These are phyloP conservation scores for Lepidurus arcticus DNA, from an alignment of 1,140 invertebrate genomes.

Conservation along the genomic window DNA sequence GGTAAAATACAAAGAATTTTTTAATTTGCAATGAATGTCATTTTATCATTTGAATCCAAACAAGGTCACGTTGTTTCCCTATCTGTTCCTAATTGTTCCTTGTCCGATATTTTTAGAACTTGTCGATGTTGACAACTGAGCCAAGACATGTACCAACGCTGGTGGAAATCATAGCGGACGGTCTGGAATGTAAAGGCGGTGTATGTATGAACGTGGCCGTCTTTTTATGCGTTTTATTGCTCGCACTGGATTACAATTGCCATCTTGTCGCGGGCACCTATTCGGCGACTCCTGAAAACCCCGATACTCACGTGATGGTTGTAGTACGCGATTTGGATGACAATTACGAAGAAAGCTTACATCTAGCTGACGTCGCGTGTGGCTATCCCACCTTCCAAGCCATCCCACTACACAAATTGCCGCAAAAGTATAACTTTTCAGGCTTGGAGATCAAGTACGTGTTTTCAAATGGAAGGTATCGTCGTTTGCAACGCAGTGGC, in stretches of 20 bases:
- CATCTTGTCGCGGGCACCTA: background rate
- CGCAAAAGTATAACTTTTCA: background rate
- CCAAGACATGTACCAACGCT: background rate
- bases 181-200: background rate
- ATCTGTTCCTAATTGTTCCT: background rate
- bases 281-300: slow-evolving; percentile 1
- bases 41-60: background rate
- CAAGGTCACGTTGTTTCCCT: background rate
- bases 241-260: slow-evolving; percentile 6
- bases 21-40: background rate
- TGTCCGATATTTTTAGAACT: background rate
- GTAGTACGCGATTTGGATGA: slow-evolving; percentile 11
- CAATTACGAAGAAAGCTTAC: slow-evolving; percentile 4
- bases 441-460: background rate
- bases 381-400: slow-evolving; percentile 13
- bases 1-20: background rate
- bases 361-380: background rate
- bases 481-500: background rate
- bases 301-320: slow-evolving; percentile 1
- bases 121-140: background rate
- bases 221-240: background rate
- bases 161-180: background rate
- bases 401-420: background rate
- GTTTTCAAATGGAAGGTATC: background rate
- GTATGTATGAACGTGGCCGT: slow-evolving; percentile 3